These are phyloP conservation scores for Ctenopoma multispine DNA, from an alignment of 2,797 vertebrate species.

Conservation along the genomic window DNA sequence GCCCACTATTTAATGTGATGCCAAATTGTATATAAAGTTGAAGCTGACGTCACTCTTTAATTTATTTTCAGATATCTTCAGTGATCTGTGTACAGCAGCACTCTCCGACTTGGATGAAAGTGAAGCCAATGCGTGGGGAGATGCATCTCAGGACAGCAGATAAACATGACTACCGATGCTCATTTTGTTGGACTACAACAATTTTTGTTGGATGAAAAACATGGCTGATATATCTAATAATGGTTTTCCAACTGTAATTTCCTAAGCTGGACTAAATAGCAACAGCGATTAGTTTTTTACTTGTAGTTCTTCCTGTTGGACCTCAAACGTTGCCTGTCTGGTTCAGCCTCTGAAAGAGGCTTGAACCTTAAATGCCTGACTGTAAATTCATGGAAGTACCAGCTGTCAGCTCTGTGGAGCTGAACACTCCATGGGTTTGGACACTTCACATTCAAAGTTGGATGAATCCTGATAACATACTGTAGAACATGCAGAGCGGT, in stretches of 20 bases:
- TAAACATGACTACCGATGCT: conserved; percentile 55
- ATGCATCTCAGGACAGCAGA: conserved; percentile 82
- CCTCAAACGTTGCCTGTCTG: conserved; percentile 26
- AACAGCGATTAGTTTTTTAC: conserved; percentile 27
- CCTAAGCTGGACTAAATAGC: conserved; percentile 28
- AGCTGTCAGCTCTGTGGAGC: conserved; percentile 10
- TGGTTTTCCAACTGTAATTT: conserved; percentile 40
- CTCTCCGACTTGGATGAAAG: conserved; percentile 82
- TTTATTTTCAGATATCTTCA: conserved; percentile 87
- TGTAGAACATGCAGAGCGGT: conserved; percentile 19
- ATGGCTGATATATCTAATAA: conserved; percentile 11
- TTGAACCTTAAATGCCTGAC: conserved; percentile 28
- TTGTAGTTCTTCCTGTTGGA: conserved; percentile 21
- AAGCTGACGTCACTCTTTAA: conserved; percentile 34
- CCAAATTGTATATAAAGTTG: not conserved
- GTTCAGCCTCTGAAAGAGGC: conserved; percentile 33
- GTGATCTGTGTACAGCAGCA: conserved; percentile 83
- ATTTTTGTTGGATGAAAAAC: conserved; percentile 21
- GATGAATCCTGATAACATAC: conserved; percentile 8
- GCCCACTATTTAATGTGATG: not conserved
- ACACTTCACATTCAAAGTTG: not conserved
- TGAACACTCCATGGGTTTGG: conserved; percentile 18
- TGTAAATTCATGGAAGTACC: conserved; percentile 10
- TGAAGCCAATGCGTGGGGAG: conserved; percentile 76
- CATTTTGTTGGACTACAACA: conserved; percentile 28